These are phyloP conservation scores for Myodes glareolus DNA, from an alignment of 2,113 vertebrate species.

Conservation along the genomic window DNA sequence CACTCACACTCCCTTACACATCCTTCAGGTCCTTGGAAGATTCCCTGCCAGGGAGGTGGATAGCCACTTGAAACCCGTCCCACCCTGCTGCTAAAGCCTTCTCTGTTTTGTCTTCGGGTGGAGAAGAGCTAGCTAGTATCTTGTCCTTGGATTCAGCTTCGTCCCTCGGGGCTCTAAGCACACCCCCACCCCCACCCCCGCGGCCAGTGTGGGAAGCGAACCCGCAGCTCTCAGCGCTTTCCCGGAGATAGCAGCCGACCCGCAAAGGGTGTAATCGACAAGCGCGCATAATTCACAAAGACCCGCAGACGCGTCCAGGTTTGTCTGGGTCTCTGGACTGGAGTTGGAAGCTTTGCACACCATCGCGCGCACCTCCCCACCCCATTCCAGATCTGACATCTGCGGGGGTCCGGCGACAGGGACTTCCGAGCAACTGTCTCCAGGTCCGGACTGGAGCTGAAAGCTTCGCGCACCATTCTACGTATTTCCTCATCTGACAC, in stretches of 20 bases:
- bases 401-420: neutral
- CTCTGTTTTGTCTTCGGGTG: neutral
- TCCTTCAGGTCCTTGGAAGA: neutral
- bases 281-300: neutral
- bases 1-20: neutral
- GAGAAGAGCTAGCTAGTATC: slow-evolving; percentile 47
- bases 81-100: no score
- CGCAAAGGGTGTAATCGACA: neutral
- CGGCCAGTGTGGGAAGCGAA: neutral
- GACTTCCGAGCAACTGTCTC: neutral
- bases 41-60: neutral
- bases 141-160: rapidly evolving
- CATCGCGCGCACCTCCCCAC: no score
- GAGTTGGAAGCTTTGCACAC: neutral
- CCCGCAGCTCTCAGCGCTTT: rapidly evolving
- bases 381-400: neutral
- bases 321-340: neutral
- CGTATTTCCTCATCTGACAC: neutral
- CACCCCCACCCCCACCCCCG: neutral
- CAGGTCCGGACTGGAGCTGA: neutral
- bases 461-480: neutral
- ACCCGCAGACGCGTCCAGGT: neutral
- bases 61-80: neutral
- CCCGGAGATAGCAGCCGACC: neutral
- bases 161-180: neutral